phyloP scores from a whole-genome alignment of 2,888 invertebrate species.

The Polyommatus icarus region DNA sequence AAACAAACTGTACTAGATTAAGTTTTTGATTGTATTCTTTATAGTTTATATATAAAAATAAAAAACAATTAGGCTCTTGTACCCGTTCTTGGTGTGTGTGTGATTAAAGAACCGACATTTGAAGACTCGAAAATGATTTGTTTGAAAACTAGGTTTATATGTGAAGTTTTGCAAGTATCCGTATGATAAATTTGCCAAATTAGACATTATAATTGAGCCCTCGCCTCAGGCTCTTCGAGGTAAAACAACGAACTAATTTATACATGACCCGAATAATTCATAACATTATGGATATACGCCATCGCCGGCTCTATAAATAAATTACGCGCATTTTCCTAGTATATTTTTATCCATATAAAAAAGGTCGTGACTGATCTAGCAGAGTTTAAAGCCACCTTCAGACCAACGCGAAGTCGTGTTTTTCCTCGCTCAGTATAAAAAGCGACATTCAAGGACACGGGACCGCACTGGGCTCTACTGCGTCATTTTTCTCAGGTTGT shows the following conservation, averaged over 20 bases:
- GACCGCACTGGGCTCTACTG: constrained; percentile 47
- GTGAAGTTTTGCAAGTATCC: neutral
- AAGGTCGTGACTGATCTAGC: neutral
- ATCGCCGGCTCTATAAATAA: constrained; percentile 3
- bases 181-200: neutral
- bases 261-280: neutral
- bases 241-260: constrained; percentile 4
- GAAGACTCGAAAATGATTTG: neutral
- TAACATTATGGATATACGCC: neutral
- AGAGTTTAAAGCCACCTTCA: constrained; percentile 22
- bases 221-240: neutral
- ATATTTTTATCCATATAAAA: constrained; percentile 14
- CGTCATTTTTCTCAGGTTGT: constrained; percentile 54
- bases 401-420: constrained; percentile 1
- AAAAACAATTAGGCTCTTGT: too few relatives aligned
- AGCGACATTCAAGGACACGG: constrained; percentile 48
- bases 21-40: too few relatives aligned
- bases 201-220: neutral
- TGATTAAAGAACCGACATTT: neutral
- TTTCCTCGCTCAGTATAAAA: constrained; percentile 38
- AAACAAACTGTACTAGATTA: too few relatives aligned
- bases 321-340: neutral
- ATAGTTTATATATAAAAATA: too few relatives aligned
- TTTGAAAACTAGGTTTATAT: neutral
- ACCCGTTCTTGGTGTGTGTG: neutral